These are phyloP conservation scores for Xiphophorus maculatus DNA, from an alignment of 2,113 vertebrate genomes.

Conservation along the genomic window DNA sequence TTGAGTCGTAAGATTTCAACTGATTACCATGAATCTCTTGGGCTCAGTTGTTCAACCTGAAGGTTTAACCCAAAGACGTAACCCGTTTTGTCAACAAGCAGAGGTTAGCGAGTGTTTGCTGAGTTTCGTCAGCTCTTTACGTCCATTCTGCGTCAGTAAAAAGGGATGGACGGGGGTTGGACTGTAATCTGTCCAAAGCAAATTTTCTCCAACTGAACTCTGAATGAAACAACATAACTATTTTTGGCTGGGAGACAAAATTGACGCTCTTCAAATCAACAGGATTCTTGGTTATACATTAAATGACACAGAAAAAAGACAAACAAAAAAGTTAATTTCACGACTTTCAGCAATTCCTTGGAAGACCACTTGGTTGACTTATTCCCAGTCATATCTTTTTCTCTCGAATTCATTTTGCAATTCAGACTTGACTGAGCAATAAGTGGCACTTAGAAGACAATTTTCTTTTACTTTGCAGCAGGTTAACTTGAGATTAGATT, in stretches of 20 bases:
- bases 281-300: constrained; percentile 3
- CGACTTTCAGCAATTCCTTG: no score
- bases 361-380: neutral
- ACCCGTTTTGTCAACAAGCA: constrained; percentile 66
- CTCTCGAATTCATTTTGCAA: no score
- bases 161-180: constrained; percentile 7
- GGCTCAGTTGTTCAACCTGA: constrained; percentile 52
- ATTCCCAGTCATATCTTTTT: neutral
- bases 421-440: no score
- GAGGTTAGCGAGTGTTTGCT: constrained; percentile 37
- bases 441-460: no score
- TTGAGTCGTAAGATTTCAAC: constrained; percentile 24
- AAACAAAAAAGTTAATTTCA: neutral
- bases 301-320: neutral
- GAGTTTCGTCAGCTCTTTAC: constrained; percentile 37
- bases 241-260: constrained; percentile 4
- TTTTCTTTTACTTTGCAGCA: no score
- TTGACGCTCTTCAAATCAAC: neutral
- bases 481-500: no score
- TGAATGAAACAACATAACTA: neutral
- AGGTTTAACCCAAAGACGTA: constrained; percentile 1
- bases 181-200: constrained; percentile 51
- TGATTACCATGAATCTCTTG: constrained; percentile 61
- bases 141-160: constrained; percentile 60
- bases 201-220: constrained; percentile 30